phyloP scores from a whole-genome alignment of 2,888 invertebrate genomes.

The Synanthedon vespiformis region DNA sequence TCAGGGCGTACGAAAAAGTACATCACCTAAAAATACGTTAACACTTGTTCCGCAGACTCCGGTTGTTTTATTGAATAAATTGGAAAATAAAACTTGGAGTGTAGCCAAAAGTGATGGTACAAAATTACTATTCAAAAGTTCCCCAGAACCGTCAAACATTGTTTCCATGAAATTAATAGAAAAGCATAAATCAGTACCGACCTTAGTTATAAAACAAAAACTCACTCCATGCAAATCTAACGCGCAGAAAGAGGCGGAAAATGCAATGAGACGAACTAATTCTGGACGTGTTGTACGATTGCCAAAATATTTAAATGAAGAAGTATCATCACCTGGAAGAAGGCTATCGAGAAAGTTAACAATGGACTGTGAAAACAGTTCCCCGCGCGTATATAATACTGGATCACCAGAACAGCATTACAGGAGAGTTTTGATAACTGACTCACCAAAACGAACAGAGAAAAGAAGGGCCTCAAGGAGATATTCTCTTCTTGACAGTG shows the following conservation, averaged over 20 bases:
- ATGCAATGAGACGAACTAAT: constrained; percentile 25
- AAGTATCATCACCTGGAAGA: constrained; percentile 38
- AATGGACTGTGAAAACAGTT: constrained; percentile 34
- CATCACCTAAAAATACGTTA: no score
- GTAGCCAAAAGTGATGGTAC: constrained; percentile 56
- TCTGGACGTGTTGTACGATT: constrained; percentile 33
- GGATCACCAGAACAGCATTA: no score
- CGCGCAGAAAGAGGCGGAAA: constrained; percentile 21
- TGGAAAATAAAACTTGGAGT: constrained; percentile 55
- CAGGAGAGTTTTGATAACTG: no score
- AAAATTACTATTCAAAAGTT: constrained; percentile 51
- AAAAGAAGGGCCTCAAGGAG: background rate
- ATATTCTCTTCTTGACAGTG: background rate
- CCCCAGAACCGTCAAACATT: constrained; percentile 5
- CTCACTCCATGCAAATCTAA: no score
- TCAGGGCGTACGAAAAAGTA: constrained; percentile 57
- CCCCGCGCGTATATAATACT: no score
- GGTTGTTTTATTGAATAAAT: constrained; percentile 2
- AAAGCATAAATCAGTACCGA: constrained; percentile 55
- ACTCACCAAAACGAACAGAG: constrained; percentile 1
- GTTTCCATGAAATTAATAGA: constrained; percentile 51
- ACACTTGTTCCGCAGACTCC: no score
- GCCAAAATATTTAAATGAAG: constrained; percentile 34
- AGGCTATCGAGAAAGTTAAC: constrained; percentile 30
- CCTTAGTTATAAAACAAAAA: constrained; percentile 42